A percentile compares a stretch with the other conserved stretches of the same genome.
phyloP scores from a whole-genome alignment of 2,888 invertebrate genomes.

The Orthonevra nobilis region DNA sequence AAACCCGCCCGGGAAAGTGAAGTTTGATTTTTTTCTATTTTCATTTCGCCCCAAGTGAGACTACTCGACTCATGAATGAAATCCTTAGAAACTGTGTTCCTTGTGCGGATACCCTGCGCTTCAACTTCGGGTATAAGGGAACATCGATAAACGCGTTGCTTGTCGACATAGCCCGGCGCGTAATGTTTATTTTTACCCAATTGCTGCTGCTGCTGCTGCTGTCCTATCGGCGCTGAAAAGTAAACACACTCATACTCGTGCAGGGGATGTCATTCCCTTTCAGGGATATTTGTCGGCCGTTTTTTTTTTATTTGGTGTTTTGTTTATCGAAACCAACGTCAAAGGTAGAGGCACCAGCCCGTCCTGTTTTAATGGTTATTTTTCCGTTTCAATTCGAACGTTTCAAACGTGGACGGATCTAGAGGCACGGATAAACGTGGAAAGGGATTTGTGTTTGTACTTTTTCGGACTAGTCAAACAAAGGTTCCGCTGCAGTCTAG shows the following conservation, averaged over 20 bases:
- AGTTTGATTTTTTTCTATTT: constrained; percentile 43
- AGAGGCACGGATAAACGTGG: neutral
- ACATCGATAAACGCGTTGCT: constrained; percentile 48
- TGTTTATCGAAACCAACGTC: constrained; percentile 18
- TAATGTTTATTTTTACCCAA: constrained; percentile 25
- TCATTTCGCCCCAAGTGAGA: constrained; percentile 24
- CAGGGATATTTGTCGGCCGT: constrained; percentile 42
- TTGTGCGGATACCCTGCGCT: neutral
- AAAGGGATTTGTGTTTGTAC: neutral
- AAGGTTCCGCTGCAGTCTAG: no score
- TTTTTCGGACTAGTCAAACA: constrained; percentile 59
- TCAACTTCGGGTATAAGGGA: constrained; percentile 14
- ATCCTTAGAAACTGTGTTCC: neutral
- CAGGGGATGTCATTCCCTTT: constrained; percentile 56
- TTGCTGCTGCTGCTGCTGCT: no score
- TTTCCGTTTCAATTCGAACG: constrained; percentile 37
- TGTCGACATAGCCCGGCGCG: constrained; percentile 47
- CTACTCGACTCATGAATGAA: constrained; percentile 45
- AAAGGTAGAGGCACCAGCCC: neutral
- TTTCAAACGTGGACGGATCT: neutral
- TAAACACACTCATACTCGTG: constrained; percentile 48
- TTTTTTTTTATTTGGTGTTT: constrained; percentile 19
- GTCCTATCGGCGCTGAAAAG: constrained; percentile 19
- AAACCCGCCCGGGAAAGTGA: constrained; percentile 1
- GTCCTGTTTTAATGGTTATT: constrained; percentile 17